Evolutionary conservation across 2,113 vertebrate species (phyloP).

Genomic region (Gymnarchus niloticus): DNA sequence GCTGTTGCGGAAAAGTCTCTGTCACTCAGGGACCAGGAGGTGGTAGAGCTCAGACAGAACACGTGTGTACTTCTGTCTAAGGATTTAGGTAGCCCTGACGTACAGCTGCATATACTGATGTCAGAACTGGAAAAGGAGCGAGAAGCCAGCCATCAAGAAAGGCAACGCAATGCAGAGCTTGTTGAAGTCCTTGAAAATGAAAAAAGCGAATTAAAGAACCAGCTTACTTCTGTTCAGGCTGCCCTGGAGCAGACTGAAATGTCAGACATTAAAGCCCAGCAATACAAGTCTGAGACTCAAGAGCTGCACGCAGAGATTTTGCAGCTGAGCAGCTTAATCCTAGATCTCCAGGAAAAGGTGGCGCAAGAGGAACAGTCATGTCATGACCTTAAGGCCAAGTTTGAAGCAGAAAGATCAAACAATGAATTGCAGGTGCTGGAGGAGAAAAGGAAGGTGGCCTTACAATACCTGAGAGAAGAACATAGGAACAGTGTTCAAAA

Average conservation of each 20-base stretch:
- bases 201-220: slow-evolving; percentile 47
- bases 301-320: slow-evolving; percentile 57
- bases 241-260: slow-evolving; percentile 52
- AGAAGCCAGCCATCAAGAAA: slow-evolving; percentile 44
- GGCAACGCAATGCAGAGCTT: slow-evolving; percentile 44
- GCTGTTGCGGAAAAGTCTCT: slow-evolving; percentile 35
- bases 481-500: slow-evolving; percentile 38
- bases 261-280: slow-evolving; percentile 54
- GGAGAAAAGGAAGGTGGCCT: slow-evolving; percentile 37
- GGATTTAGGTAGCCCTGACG: slow-evolving; percentile 3
- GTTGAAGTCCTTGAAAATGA: slow-evolving; percentile 50
- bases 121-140: slow-evolving; percentile 53
- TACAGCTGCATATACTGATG: slow-evolving; percentile 49
- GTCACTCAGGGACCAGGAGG: slow-evolving; percentile 40
- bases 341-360: slow-evolving; percentile 52
- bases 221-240: slow-evolving; percentile 51
- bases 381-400: slow-evolving; percentile 30
- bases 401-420: slow-evolving; percentile 42
- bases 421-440: slow-evolving; percentile 42
- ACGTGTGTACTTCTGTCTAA: neutral
- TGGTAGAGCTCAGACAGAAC: neutral
- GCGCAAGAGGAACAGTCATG: slow-evolving; percentile 44
- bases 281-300: slow-evolving; percentile 64
- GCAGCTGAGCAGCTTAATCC: slow-evolving; percentile 43
- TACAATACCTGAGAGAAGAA: slow-evolving; percentile 38